Evolutionary conservation across 1,140 invertebrate species (phyloP).

Genomic region (Tetranychus urticae): DNA sequence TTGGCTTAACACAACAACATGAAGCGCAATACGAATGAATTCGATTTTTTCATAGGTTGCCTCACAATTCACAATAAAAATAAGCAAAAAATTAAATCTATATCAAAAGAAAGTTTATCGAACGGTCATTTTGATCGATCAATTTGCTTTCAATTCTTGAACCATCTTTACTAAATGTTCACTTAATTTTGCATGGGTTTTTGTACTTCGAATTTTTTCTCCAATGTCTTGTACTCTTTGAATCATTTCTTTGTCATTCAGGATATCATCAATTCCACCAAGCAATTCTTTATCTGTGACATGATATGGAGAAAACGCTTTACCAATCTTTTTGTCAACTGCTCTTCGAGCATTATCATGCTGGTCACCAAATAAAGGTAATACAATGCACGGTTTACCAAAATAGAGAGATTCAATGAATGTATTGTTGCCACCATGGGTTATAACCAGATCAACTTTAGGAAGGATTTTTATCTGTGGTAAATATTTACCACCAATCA

Average conservation of each 20-base stretch:
- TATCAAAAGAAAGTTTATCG: too few species aligned
- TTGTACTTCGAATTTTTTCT: too few species aligned
- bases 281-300: neutral
- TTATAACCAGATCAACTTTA: conserved; percentile 4
- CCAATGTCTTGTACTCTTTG: neutral
- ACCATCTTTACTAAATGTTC: too few species aligned
- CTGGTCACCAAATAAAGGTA: conserved; percentile 8
- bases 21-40: too few species aligned
- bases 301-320: neutral
- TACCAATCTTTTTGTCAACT: neutral
- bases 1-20: too few species aligned
- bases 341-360: conserved; percentile 6
- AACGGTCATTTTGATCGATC: too few species aligned
- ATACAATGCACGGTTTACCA: conserved; percentile 6
- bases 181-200: too few species aligned
- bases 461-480: conserved; percentile 1
- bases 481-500: conserved; percentile 4
- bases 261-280: conserved; percentile 1
- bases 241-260: conserved; percentile 1
- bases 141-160: too few species aligned
- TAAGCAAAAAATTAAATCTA: too few species aligned
- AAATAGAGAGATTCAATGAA: conserved; percentile 2
- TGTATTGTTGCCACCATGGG: conserved; percentile 4
- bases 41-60: too few species aligned
- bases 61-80: too few species aligned